These are phyloP conservation scores for Gulo gulo DNA, from an alignment of 2,113 vertebrate genomes.

Conservation along the genomic window DNA sequence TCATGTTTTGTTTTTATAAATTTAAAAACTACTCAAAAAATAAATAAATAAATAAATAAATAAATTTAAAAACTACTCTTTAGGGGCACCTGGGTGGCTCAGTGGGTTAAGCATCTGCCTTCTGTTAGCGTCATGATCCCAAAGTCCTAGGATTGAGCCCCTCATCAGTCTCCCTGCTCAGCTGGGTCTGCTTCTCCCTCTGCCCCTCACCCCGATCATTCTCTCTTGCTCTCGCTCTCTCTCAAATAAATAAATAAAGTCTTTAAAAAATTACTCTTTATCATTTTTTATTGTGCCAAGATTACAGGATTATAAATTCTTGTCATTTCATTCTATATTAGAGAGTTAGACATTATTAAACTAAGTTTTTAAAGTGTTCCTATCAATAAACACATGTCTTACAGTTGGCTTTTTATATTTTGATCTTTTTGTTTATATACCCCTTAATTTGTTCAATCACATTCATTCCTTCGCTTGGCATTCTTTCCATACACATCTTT, in stretches of 20 bases:
- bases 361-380: neutral
- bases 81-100: neutral
- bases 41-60: neutral
- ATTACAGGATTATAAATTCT: neutral
- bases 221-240: neutral
- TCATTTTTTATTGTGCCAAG: neutral
- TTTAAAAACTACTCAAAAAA: neutral
- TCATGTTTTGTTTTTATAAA: constrained; percentile 32
- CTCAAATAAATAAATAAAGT: neutral
- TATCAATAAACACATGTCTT: neutral
- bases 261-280: neutral
- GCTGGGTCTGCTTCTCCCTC: neutral
- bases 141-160: neutral
- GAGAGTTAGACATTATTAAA: neutral
- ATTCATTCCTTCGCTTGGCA: neutral
- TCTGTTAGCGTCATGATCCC: neutral
- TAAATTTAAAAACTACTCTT: neutral
- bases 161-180: neutral
- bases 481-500: neutral
- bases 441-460: neutral
- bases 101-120: neutral
- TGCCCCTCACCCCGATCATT: neutral
- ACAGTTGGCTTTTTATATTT: neutral
- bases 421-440: neutral
- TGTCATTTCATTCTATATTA: neutral